Evolutionary conservation across 2,113 vertebrate genomes (phyloP).

Genomic region (Xyrauchen texanus): DNA sequence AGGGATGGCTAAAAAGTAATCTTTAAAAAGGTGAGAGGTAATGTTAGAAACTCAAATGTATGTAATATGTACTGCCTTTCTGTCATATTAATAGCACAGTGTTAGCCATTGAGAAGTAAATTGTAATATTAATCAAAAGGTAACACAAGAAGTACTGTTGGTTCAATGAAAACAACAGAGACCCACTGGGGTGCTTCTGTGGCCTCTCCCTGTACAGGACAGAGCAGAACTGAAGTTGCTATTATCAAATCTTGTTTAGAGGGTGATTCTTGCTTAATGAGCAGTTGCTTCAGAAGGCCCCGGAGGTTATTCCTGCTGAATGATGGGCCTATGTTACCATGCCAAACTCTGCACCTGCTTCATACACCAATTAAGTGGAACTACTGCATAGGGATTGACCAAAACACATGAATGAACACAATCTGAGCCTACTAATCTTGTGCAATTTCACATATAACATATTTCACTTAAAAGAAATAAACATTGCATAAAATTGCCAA

Average conservation of each 20-base stretch:
- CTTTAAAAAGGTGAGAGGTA: not conserved
- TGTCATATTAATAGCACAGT: not conserved
- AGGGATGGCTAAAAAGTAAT: not conserved
- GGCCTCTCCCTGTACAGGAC: not conserved
- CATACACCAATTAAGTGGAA: not conserved
- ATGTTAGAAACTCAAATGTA: not conserved
- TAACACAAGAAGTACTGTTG: constrained; percentile 3
- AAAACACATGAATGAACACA: not conserved
- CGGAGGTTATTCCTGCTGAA: constrained; percentile 2
- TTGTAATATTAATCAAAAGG: constrained; percentile 1
- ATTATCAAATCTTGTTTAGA: constrained; percentile 17
- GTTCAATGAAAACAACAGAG: not conserved
- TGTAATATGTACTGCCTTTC: not conserved
- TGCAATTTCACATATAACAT: no score
- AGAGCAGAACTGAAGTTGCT: not conserved
- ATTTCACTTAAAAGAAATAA: no score
- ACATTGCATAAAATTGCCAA: no score
- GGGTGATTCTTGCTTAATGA: constrained; percentile 19
- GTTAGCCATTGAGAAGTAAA: constrained; percentile 13
- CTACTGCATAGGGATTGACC: not conserved
- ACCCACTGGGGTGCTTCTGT: not conserved
- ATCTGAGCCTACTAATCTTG: no score
- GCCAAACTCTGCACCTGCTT: constrained; percentile 1
- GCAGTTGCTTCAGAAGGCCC: constrained; percentile 5
- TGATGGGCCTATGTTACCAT: constrained; percentile 25